Evolutionary conservation across 1,140 invertebrate species (phyloP).

Genomic region (Heliothis virescens): DNA sequence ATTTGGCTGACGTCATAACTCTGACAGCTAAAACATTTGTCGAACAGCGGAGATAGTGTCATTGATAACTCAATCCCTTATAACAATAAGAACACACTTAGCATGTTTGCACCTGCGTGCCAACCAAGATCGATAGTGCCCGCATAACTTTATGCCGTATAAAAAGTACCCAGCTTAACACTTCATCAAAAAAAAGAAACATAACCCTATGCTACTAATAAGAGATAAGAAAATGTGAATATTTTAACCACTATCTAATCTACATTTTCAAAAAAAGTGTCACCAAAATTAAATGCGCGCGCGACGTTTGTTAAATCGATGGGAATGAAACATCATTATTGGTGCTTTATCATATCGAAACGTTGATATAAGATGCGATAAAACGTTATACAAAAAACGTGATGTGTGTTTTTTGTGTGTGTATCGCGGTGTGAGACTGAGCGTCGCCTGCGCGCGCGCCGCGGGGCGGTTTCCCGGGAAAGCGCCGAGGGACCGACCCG

Average conservation of each 20-base stretch:
- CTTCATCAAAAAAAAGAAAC: conserved; percentile 50
- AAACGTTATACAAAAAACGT: conserved; percentile 73
- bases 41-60: conserved; percentile 84
- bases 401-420: conserved; percentile 78
- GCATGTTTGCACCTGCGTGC: conserved; percentile 84
- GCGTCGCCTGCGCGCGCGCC: conserved; percentile 78
- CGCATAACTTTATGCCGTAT: conserved; percentile 68
- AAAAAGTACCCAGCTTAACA: conserved; percentile 57
- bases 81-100: conserved; percentile 86
- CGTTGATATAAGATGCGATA: conserved; percentile 81
- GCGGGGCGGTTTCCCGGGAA: conserved; percentile 82
- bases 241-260: conserved; percentile 51
- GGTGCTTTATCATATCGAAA: conserved; percentile 81
- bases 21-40: conserved; percentile 86
- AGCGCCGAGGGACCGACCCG: conserved; percentile 68
- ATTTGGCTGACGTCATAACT: conserved; percentile 84
- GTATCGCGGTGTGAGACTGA: conserved; percentile 78
- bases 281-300: conserved; percentile 68
- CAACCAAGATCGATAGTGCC: conserved; percentile 70
- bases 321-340: conserved; percentile 84
- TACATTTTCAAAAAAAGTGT: conserved; percentile 69
- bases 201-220: conserved; percentile 46
- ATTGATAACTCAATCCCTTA: conserved; percentile 85
- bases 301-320: conserved; percentile 76
- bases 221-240: conserved; percentile 50